Evolutionary conservation across 2,888 invertebrate species (phyloP).

Genomic region (Drosophila robusta): DNA sequence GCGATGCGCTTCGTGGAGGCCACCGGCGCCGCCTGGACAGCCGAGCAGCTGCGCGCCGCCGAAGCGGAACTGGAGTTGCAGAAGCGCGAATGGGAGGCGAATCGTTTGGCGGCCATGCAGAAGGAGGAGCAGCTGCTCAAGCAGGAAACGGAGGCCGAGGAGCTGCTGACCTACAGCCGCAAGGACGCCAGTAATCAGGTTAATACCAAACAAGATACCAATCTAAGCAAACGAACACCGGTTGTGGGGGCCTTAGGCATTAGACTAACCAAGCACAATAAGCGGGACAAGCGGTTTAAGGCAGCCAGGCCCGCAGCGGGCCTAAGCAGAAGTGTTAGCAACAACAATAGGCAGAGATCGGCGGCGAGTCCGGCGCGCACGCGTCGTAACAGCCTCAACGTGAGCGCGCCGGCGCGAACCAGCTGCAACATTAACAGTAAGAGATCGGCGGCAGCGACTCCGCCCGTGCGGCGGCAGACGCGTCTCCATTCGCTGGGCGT

Average conservation of each 20-base stretch:
- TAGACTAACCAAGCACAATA: constrained; percentile 52
- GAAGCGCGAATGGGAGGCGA: constrained; percentile 95
- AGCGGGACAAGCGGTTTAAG: constrained; percentile 51
- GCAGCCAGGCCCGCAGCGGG: constrained; percentile 17
- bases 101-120: constrained; percentile 90
- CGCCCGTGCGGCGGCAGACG: constrained; percentile 46
- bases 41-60: constrained; percentile 94
- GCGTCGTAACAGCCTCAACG: constrained; percentile 60
- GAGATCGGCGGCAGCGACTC: constrained; percentile 13
- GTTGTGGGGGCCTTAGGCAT: constrained; percentile 28
- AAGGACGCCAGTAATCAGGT: constrained; percentile 94
- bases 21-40: constrained; percentile 90
- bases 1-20: constrained; percentile 97
- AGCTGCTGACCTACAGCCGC: constrained; percentile 90
- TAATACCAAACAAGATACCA: constrained; percentile 86
- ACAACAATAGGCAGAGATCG: constrained; percentile 34
- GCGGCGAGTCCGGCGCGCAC: constrained; percentile 46
- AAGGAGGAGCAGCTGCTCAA: constrained; percentile 88
- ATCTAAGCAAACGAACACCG: constrained; percentile 56
- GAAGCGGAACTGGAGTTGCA: constrained; percentile 94
- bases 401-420: constrained; percentile 54
- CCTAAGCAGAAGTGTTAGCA: constrained; percentile 40
- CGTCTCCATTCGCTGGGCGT: constrained; percentile 63
- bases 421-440: constrained; percentile 48
- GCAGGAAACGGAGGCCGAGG: constrained; percentile 87